Conservation (phyloP, 1,140 invertebrate species). For the Fopius arisanus region DNA sequence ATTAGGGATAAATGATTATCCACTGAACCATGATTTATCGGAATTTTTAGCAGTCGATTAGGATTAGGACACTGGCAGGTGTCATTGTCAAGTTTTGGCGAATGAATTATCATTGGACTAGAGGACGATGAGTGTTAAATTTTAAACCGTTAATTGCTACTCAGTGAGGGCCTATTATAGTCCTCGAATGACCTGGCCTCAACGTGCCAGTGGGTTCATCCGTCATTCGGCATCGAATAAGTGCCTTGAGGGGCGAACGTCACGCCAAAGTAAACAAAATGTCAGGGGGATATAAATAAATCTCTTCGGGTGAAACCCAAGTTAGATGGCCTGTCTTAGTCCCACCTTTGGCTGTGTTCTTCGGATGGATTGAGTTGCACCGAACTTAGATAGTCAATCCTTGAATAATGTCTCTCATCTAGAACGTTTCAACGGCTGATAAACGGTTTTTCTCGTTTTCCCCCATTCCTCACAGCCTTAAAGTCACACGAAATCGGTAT, state of each 20-base stretch:
- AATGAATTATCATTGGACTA: not conserved
- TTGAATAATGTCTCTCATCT: too few relatives aligned
- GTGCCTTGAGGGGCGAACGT: constrained; percentile 11
- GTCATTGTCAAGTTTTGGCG: too few relatives aligned
- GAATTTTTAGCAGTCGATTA: not conserved
- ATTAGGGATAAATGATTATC: not conserved
- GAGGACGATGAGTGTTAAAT: not conserved
- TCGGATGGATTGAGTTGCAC: not conserved
- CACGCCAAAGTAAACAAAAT: constrained; percentile 62
- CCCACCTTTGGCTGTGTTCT: constrained; percentile 17
- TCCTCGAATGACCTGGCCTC: not conserved
- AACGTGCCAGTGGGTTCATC: constrained; percentile 5
- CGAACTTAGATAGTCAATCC: not conserved
- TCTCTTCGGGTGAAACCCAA: not conserved
- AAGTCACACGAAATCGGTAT: too few relatives aligned
- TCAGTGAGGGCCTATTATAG: not conserved
- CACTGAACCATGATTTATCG: too few relatives aligned
- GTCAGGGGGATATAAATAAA: constrained; percentile 58
- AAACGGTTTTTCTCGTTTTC: too few relatives aligned
- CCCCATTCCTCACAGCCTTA: too few relatives aligned
- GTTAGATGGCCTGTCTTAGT: constrained; percentile 42
- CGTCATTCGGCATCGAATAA: constrained; percentile 8
- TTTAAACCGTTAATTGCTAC: not conserved
- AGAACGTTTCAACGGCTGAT: too few relatives aligned
- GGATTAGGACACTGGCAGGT: too few relatives aligned